phyloP scores from a whole-genome alignment of 2,113 vertebrate species.

The Pontoporia blainvillei region DNA sequence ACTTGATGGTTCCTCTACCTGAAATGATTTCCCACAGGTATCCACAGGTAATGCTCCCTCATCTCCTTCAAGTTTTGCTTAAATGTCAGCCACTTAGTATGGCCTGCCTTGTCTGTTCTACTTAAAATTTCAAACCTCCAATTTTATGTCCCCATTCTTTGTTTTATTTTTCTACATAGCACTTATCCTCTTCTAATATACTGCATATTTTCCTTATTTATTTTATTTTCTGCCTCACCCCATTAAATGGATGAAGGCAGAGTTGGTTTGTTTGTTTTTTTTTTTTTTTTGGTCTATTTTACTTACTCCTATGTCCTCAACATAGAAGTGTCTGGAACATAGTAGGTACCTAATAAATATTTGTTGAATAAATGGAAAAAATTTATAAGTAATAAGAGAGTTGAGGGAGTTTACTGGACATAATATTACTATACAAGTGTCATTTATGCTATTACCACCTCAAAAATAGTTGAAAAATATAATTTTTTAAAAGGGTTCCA shows the following conservation, averaged over 20 bases:
- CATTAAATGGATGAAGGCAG: neutral
- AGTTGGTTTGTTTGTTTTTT: neutral
- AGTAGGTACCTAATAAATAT: neutral
- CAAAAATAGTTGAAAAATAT: neutral
- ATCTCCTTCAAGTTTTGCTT: neutral
- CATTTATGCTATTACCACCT: neutral
- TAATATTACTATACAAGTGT: neutral
- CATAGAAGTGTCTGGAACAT: neutral
- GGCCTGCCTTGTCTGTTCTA: neutral
- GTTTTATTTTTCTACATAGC: neutral
- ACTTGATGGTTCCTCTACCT: neutral
- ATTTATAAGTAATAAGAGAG: neutral
- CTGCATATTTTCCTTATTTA: neutral
- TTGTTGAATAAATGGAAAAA: neutral
- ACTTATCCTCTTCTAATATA: neutral
- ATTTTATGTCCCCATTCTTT: neutral
- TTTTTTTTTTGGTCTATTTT: neutral
- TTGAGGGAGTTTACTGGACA: neutral
- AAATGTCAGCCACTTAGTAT: neutral
- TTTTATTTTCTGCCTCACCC: neutral
- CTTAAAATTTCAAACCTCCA: neutral
- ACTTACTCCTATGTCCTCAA: neutral
- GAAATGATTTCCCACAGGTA: neutral
- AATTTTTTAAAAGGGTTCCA: neutral
- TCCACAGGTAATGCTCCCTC: neutral